These are phyloP conservation scores for Prorops nasuta DNA, from an alignment of 1,140 invertebrate genomes.

Conservation along the genomic window DNA sequence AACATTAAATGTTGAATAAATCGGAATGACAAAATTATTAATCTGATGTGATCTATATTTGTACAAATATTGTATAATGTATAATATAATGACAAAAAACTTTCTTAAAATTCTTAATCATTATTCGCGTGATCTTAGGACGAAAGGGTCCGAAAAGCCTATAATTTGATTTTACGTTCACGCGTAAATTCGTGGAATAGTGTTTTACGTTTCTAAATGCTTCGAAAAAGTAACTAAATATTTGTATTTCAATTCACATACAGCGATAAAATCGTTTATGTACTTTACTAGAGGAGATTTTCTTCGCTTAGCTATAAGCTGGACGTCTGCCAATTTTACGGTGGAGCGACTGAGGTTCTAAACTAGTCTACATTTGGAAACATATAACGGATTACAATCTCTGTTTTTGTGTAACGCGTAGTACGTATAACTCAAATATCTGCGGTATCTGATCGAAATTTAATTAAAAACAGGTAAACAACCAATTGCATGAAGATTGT, in stretches of 20 bases:
- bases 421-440: too few relatives aligned
- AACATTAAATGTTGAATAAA: too few relatives aligned
- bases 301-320: background rate
- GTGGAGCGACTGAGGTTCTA: constrained; percentile 17
- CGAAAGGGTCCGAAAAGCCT: too few relatives aligned
- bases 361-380: constrained; percentile 7
- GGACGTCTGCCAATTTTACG: constrained; percentile 13
- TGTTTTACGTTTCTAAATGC: background rate
- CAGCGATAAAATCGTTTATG: background rate
- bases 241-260: background rate
- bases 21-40: too few relatives aligned
- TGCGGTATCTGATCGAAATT: too few relatives aligned
- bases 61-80: too few relatives aligned
- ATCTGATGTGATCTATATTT: too few relatives aligned
- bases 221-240: background rate
- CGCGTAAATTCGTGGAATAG: background rate
- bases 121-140: background rate
- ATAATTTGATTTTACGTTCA: background rate
- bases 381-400: constrained; percentile 19
- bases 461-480: too few relatives aligned
- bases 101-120: too few relatives aligned
- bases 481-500: too few relatives aligned
- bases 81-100: too few relatives aligned
- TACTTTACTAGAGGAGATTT: background rate
- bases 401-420: background rate